These are phyloP conservation scores for Ciconia boyciana DNA, from an alignment of 2,113 vertebrate genomes.

Conservation along the genomic window DNA sequence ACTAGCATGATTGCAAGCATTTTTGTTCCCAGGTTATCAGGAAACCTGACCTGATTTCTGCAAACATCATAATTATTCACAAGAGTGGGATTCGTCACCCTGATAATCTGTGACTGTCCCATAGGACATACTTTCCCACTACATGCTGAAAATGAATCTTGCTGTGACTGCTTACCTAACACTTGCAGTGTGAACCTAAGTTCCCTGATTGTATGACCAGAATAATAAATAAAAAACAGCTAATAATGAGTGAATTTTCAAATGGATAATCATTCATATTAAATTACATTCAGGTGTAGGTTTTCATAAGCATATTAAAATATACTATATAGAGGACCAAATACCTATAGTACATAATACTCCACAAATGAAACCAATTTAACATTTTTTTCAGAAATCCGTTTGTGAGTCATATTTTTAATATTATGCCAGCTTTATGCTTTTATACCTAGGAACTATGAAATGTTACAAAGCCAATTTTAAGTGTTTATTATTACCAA, in stretches of 20 bases:
- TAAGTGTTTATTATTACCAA: not conserved
- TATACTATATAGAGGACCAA: not conserved
- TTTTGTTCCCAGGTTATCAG: not conserved
- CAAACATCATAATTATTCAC: not conserved
- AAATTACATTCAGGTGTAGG: constrained; percentile 10
- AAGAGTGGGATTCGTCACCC: not conserved
- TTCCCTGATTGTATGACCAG: not conserved
- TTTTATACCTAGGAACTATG: not conserved
- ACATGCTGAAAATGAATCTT: not conserved
- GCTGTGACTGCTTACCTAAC: not conserved
- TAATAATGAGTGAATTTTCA: constrained; percentile 1
- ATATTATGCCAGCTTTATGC: not conserved
- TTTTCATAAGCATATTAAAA: not conserved
- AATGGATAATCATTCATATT: not conserved
- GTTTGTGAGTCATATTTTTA: not conserved
- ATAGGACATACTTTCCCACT: not conserved
- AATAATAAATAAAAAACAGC: not conserved
- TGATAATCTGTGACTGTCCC: not conserved
- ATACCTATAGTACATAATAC: not conserved
- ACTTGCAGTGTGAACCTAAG: not conserved
- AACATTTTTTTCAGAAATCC: not conserved
- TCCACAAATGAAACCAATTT: not conserved
- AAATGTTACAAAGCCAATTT: not conserved
- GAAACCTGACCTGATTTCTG: not conserved
- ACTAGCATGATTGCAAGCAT: not conserved